Conservation (phyloP, 2,888 invertebrate genomes). For the Apeira syringaria region DNA sequence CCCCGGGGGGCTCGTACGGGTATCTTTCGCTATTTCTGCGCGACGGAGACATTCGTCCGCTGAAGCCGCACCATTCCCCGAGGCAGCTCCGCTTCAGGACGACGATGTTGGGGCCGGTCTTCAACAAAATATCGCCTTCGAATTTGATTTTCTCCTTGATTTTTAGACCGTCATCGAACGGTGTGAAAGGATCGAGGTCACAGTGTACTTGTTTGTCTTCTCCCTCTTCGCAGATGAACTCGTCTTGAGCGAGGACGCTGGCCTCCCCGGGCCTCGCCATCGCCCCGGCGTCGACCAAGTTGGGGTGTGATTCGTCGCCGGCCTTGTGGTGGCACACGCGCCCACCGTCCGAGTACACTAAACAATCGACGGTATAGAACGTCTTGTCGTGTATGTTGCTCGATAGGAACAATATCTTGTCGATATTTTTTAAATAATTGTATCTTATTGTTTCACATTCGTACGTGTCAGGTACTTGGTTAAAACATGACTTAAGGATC, state of each 20-base stretch:
- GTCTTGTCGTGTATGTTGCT: slow-evolving; percentile 53
- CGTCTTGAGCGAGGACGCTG: slow-evolving; percentile 63
- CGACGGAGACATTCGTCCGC: slow-evolving; percentile 40
- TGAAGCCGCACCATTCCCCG: slow-evolving; percentile 62
- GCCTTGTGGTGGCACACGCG: slow-evolving; percentile 66
- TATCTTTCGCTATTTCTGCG: slow-evolving; percentile 39
- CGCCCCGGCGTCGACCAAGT: slow-evolving; percentile 59
- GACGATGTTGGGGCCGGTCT: slow-evolving; percentile 47
- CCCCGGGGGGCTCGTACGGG: slow-evolving; percentile 55
- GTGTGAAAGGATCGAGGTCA: slow-evolving; percentile 59
- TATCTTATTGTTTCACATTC: slow-evolving; percentile 59
- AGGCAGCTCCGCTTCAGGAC: slow-evolving; percentile 51
- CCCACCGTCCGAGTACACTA: slow-evolving; percentile 59
- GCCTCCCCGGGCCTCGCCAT: slow-evolving; percentile 57
- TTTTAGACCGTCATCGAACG: slow-evolving; percentile 50
- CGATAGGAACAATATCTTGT: slow-evolving; percentile 62
- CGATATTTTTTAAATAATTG: slow-evolving; percentile 60
- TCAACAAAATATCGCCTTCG: slow-evolving; percentile 53
- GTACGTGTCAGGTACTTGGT: slow-evolving; percentile 37
- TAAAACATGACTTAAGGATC: slow-evolving; percentile 52
- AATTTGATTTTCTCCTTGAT: slow-evolving; percentile 45
- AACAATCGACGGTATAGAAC: slow-evolving; percentile 68
- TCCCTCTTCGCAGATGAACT: slow-evolving; percentile 67
- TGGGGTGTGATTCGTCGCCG: slow-evolving; percentile 47
- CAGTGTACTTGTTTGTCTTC: slow-evolving; percentile 48